Evolutionary conservation across 2,113 vertebrate species (phyloP).

Genomic region (Notothenia coriiceps): DNA sequence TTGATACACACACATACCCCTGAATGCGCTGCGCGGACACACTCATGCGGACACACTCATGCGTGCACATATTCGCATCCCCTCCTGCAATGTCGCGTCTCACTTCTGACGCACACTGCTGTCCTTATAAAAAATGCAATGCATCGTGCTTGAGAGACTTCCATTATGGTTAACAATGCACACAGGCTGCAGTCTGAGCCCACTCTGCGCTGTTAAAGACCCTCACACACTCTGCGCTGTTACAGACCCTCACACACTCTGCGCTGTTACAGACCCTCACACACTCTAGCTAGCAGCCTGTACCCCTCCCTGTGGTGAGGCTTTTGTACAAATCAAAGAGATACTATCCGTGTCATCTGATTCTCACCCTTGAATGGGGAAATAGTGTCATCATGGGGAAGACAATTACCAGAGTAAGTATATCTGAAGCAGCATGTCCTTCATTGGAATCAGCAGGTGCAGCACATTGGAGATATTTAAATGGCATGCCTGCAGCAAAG

Average conservation of each 20-base stretch:
- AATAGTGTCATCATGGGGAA: neutral
- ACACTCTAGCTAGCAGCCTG: conserved; percentile 24
- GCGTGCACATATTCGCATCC: conserved; percentile 34
- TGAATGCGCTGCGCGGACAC: conserved; percentile 26
- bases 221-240: conserved; percentile 16
- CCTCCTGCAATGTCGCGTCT: conserved; percentile 43
- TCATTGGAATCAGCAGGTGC: conserved; percentile 12
- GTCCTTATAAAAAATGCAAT: conserved; percentile 75
- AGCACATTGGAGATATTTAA: neutral
- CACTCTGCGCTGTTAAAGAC: conserved; percentile 17
- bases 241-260: conserved; percentile 24
- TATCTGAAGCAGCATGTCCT: neutral
- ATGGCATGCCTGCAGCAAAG: conserved; percentile 3
- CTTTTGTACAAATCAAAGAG: conserved; percentile 11
- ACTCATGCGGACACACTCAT: conserved; percentile 33
- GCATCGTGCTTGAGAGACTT: conserved; percentile 59
- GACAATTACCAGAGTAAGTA: neutral
- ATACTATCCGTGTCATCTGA: neutral
- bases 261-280: conserved; percentile 12
- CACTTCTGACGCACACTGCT: conserved; percentile 53
- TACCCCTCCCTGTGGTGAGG: conserved; percentile 2
- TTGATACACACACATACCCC: conserved; percentile 29
- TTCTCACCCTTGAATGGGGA: neutral
- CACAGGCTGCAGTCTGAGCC: conserved; percentile 14
- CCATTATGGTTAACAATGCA: conserved; percentile 54